Percentiles rank a stretch among this genome's conserved stretches.
phyloP scores from a whole-genome alignment of 2,888 invertebrate genomes.

The Agriotes lineatus region DNA sequence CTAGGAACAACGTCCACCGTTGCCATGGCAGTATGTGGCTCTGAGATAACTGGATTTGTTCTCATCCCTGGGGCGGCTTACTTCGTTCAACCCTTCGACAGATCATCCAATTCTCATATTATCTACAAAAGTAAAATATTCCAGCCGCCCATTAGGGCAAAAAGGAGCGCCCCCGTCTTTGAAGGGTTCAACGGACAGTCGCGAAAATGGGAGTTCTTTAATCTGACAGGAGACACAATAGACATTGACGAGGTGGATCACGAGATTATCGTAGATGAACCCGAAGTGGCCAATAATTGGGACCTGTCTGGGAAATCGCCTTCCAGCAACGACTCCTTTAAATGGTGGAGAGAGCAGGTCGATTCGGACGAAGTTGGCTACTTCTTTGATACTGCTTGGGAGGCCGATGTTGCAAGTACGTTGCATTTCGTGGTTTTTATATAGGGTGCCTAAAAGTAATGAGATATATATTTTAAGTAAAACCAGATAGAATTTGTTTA shows the following conservation, averaged over 20 bases:
- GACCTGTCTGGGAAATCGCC: conserved; percentile 24
- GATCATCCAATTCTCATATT: conserved; percentile 30
- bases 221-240: conserved; percentile 68
- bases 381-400: conserved; percentile 66
- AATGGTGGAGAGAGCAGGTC: conserved; percentile 54
- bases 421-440: too few relatives aligned
- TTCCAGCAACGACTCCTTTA: conserved; percentile 28
- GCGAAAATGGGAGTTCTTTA: conserved; percentile 58
- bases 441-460: too few relatives aligned
- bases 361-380: conserved; percentile 65
- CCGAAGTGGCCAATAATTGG: conserved; percentile 29
- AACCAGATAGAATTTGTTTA: too few relatives aligned
- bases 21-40: conserved; percentile 57
- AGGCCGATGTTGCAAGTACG: conserved; percentile 50
- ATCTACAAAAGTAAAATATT: conserved; percentile 34
- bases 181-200: conserved; percentile 16
- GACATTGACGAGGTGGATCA: conserved; percentile 58
- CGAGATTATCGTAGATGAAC: conserved; percentile 39
- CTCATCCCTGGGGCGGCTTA: conserved; percentile 53
- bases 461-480: too few relatives aligned
- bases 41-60: conserved; percentile 56
- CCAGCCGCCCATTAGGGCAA: conserved; percentile 12
- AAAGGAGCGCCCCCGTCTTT: neutral
- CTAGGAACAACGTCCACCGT: conserved; percentile 54
- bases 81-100: conserved; percentile 57